Base-by-base conservation (phyloP, 1,140 invertebrate species). In the Goniozus legneri region DNA sequence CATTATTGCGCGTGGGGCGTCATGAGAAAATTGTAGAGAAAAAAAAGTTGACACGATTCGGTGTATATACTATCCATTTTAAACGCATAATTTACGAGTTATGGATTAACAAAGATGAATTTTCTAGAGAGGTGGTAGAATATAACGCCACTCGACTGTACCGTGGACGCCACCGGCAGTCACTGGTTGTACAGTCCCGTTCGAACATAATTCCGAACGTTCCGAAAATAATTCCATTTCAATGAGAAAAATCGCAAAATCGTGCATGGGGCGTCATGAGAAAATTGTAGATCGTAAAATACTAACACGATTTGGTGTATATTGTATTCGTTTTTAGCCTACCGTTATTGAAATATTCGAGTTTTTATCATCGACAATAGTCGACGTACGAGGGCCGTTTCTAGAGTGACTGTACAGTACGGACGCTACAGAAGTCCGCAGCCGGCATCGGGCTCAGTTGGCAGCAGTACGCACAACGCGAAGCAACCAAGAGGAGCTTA, bases 361-460 rank as follows among this genome's bases (percentile, higher is more conserved):
- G 35, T 43, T 50, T 46, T 50, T 12, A 27, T 43, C 45, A 31
- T 50, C 4, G 2, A 46, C 50, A 18, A n/a, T 13, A n/a, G 10
- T 38, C 30, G 43, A 32, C 13, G 32, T 36, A 20, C 36, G 31
- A 18, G 2, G 1, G 20, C 2, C 44, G 27, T 69, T 43, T 61
- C 48, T 0, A 1, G 0, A 0, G 20, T 16, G 50, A 64, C 52
- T 74, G 67, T 74, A 69, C 62, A n/a, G 48, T 56, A 68, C 61
- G 56, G 69, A 74, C 71, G 71, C 71, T 65, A 62, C 64, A 52
- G 57, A 57, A 60, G 59, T 57, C 53, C 53, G 57, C 51, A 61
- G 56, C 65, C 67, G 66, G 69, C 61, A 53, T 54, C 58, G 65
- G n/a, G 62, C 59, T 75, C 73, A 76, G 74, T 76, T 75, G 66